A percentile compares a stretch with the other conserved stretches of the same genome.
These are phyloP conservation scores for Mystacides longicornis DNA, from an alignment of 2,888 invertebrate genomes.

Conservation along the genomic window DNA sequence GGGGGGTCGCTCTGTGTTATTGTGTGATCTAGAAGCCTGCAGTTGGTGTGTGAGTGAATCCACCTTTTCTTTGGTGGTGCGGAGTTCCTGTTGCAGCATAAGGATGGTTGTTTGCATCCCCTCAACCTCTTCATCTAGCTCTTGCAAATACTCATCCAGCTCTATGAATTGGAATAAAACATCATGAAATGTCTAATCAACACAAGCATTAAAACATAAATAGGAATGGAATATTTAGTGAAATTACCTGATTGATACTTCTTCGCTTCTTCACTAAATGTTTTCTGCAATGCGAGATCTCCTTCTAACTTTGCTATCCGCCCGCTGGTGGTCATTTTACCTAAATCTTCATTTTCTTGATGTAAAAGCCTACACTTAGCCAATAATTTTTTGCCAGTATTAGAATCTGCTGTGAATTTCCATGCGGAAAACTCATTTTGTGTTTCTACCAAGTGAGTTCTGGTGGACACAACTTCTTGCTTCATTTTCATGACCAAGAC, in stretches of 20 bases:
- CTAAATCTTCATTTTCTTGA: constrained; percentile 96
- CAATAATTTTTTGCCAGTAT: constrained; percentile 96
- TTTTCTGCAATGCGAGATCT: constrained; percentile 90
- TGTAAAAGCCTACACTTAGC: constrained; percentile 91
- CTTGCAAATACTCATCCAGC: constrained; percentile 90
- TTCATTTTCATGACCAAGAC: constrained; percentile 84
- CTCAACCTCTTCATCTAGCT: constrained; percentile 94
- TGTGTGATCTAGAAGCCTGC: constrained; percentile 26
- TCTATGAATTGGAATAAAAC: constrained; percentile 48
- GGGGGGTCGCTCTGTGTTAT: constrained; percentile 26
- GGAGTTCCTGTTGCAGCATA: constrained; percentile 87
- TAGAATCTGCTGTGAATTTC: constrained; percentile 99
- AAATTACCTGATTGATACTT: constrained; percentile 83
- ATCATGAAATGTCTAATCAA: not conserved
- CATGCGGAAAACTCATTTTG: constrained; percentile 97
- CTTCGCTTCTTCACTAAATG: constrained; percentile 92
- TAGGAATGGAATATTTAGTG: not conserved
- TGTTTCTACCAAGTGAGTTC: constrained; percentile 89
- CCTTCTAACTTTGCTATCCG: constrained; percentile 92
- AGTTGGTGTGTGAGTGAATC: constrained; percentile 56
- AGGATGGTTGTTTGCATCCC: constrained; percentile 97
- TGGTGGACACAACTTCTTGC: constrained; percentile 81
- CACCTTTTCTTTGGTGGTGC: constrained; percentile 69
- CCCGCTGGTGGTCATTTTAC: constrained; percentile 91
- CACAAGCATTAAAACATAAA: not conserved